phyloP scores from a whole-genome alignment of 1,140 invertebrate genomes.

The Mamestra configurata region DNA sequence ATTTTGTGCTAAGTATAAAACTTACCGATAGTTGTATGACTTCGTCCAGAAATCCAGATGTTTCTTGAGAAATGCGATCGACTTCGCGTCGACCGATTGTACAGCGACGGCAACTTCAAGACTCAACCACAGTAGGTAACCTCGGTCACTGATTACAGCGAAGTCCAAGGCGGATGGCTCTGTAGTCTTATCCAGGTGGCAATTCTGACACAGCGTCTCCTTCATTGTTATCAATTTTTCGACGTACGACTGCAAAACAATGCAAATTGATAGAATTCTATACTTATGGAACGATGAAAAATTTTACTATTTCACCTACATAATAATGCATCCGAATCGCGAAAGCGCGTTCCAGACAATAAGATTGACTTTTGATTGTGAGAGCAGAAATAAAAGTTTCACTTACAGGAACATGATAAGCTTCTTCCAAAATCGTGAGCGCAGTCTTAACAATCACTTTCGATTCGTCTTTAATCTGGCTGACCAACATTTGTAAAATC shows the following conservation, averaged over 20 bases:
- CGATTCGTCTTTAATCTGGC: constrained; percentile 94
- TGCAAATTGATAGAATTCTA: no score
- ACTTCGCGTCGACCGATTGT: constrained; percentile 91
- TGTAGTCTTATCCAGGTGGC: constrained; percentile 70
- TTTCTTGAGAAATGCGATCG: constrained; percentile 90
- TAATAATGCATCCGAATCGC: no score
- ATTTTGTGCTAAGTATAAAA: neutral
- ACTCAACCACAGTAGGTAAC: constrained; percentile 94
- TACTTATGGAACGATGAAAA: no score
- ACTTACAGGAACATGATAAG: constrained; percentile 94
- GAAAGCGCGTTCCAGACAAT: no score
- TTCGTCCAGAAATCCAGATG: constrained; percentile 94
- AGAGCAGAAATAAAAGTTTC: neutral
- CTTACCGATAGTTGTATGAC: constrained; percentile 91
- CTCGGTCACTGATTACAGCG: constrained; percentile 91
- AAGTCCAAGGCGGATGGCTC: constrained; percentile 92
- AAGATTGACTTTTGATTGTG: neutral
- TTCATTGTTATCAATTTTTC: constrained; percentile 93
- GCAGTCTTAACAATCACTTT: constrained; percentile 93
- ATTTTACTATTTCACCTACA: no score
- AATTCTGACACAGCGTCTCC: constrained; percentile 75
- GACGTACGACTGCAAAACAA: constrained; percentile 93
- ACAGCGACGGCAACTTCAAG: constrained; percentile 93
- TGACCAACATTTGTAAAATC: constrained; percentile 94
- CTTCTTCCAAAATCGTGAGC: constrained; percentile 96